Base-by-base conservation (phyloP, 64 coral and sea anemone genomes). In the Trachythela sp. region DNA sequence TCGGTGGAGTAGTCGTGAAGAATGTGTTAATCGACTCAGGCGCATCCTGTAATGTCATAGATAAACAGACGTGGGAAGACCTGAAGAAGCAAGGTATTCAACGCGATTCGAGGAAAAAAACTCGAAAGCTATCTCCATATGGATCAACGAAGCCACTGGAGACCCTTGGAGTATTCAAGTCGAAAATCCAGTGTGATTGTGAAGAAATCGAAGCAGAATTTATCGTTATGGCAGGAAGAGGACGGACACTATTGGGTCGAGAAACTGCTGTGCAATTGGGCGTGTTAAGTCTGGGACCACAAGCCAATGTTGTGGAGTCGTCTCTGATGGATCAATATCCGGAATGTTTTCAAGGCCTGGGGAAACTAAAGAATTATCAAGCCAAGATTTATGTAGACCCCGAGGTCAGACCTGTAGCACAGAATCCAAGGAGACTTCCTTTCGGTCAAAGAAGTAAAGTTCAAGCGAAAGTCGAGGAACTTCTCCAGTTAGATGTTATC, bases 201-300 rank as follows among this genome's bases (percentile, higher is more conserved):
- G 84, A 27, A 45, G 13, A 45, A 27, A 40, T 1, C 42, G 39
- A 45, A 20, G 84, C 45, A 24, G 84, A 51, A 48, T 86, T 51
- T 86, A 52, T 70, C 36, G 86, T 87, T 2, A 87, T 87, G 1
- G 31, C 0, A 11, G 40, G 36, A 13, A 34, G 22, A 67, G 86
- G 56, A 32, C 58, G 54, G 22, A 22, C 86, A 2, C 34, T 87
- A 5, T 22, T 87, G 11, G 84, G 84, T 2, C 37, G 84, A 51
- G 51, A 85, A 17, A 85, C 84, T 9, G 84, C 84, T 24, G 27
- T 87, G 13, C 54, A 87, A 59, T 14, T 87, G 54, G 54, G 34
- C 37, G 37, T 87, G 22, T 59, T 59, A 22, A 0, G 54, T 18
- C 54, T 59, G 5, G 54, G 54, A 59, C 54, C 54, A 59, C 54